These are phyloP conservation scores for Cirrhinus molitorella DNA, from an alignment of 2,797 vertebrate species.

Conservation along the genomic window DNA sequence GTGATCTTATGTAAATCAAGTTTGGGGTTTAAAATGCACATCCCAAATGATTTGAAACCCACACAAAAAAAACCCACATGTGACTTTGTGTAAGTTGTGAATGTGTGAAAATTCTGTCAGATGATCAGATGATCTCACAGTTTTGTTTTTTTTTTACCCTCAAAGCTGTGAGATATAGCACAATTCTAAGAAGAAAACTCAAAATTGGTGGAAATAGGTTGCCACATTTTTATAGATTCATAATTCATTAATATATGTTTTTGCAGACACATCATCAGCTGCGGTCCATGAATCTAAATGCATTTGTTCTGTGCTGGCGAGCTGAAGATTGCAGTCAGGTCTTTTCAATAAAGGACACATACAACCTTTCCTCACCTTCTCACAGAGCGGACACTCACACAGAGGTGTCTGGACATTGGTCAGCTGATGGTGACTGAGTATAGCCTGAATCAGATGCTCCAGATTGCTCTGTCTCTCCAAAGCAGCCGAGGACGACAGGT, in stretches of 20 bases:
- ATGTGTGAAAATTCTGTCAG: not conserved
- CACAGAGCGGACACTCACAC: conserved; percentile 67
- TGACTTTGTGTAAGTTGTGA: not conserved
- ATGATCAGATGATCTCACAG: not conserved
- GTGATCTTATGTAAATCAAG: not conserved
- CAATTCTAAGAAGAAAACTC: too few species aligned
- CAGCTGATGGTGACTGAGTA: conserved; percentile 73
- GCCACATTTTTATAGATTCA: too few species aligned
- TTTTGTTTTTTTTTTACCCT: too few species aligned
- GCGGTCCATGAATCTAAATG: not conserved
- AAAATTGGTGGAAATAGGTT: too few species aligned
- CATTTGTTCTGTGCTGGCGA: not conserved
- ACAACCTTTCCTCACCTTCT: conserved; percentile 53
- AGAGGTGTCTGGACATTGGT: conserved; percentile 66
- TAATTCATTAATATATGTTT: too few species aligned
- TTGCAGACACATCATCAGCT: too few species aligned
- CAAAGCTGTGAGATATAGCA: too few species aligned
- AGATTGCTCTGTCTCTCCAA: conserved; percentile 72
- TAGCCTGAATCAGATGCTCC: conserved; percentile 74
- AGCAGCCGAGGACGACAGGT: conserved; percentile 22
- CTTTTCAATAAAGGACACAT: not conserved
- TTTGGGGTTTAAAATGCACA: not conserved
- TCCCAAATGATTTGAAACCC: too few species aligned
- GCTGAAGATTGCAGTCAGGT: not conserved
- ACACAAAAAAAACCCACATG: not conserved